Percentiles rank a stretch among this genome's conserved stretches.
Evolutionary conservation across 2,888 invertebrate species (phyloP).

Genomic region (Agrilus cyanescens): DNA sequence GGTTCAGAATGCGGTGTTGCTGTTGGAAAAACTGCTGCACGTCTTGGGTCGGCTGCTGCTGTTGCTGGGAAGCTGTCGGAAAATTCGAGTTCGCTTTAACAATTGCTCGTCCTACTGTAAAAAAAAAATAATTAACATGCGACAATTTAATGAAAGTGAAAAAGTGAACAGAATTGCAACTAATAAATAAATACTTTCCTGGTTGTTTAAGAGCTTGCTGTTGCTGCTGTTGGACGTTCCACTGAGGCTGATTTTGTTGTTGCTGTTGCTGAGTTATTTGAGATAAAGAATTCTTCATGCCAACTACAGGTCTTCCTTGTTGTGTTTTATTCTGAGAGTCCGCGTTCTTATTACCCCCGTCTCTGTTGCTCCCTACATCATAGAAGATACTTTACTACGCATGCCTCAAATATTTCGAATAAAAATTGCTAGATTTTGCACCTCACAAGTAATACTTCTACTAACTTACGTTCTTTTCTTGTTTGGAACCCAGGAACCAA

Average conservation of each 20-base stretch:
- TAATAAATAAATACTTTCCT: constrained; percentile 16
- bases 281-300: constrained; percentile 26
- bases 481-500: no score
- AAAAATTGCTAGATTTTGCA: no score
- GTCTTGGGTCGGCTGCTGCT: constrained; percentile 31
- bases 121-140: no score
- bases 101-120: constrained; percentile 40
- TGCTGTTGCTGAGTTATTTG: constrained; percentile 21
- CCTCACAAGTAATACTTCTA: no score
- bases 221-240: constrained; percentile 24
- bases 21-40: constrained; percentile 22
- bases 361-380: constrained; percentile 14
- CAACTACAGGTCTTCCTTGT: constrained; percentile 32
- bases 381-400: no score
- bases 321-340: constrained; percentile 48
- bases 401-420: no score
- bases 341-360: constrained; percentile 68
- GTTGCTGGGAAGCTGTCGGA: constrained; percentile 27
- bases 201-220: constrained; percentile 22
- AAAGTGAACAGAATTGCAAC: background rate
- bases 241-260: constrained; percentile 22
- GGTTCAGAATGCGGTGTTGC: constrained; percentile 27
- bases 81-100: constrained; percentile 42
- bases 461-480: constrained; percentile 4
- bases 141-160: background rate